phyloP scores from a whole-genome alignment of 2,797 vertebrate genomes.

The Lemur catta region DNA sequence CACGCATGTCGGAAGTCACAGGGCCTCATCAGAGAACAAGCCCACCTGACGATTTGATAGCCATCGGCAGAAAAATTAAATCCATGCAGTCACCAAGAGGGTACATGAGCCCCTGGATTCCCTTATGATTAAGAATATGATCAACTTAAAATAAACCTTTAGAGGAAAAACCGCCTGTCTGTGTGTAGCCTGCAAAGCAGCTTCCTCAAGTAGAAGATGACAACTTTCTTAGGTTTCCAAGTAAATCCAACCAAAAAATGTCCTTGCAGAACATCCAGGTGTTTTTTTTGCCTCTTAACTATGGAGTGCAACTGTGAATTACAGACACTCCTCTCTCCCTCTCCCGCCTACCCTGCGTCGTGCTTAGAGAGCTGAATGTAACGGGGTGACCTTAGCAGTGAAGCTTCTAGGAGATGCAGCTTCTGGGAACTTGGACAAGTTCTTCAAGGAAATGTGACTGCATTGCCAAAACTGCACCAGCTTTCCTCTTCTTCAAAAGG shows the following conservation, averaged over 20 bases:
- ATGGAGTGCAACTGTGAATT: background rate
- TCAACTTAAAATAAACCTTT: background rate
- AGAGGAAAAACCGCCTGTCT: background rate
- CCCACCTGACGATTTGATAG: background rate
- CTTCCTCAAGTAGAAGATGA: background rate
- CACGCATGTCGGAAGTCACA: background rate
- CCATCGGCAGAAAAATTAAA: background rate
- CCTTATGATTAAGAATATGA: background rate
- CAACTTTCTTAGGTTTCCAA: background rate
- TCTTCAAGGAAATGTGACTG: background rate
- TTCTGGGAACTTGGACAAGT: background rate
- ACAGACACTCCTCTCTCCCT: background rate
- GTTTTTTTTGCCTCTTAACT: background rate
- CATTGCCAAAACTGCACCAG: background rate
- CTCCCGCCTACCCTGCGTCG: accelerated
- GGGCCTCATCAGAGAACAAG: background rate
- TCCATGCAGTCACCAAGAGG: background rate
- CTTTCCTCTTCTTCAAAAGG: background rate
- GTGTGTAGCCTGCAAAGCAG: background rate
- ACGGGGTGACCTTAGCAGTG: background rate
- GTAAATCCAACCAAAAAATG: background rate
- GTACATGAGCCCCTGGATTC: background rate
- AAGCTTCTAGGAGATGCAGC: background rate
- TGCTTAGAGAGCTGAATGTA: background rate
- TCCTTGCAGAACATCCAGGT: accelerated